phyloP scores from a whole-genome alignment of 2,797 vertebrate species.

The Neosilurus mollespiculum region DNA sequence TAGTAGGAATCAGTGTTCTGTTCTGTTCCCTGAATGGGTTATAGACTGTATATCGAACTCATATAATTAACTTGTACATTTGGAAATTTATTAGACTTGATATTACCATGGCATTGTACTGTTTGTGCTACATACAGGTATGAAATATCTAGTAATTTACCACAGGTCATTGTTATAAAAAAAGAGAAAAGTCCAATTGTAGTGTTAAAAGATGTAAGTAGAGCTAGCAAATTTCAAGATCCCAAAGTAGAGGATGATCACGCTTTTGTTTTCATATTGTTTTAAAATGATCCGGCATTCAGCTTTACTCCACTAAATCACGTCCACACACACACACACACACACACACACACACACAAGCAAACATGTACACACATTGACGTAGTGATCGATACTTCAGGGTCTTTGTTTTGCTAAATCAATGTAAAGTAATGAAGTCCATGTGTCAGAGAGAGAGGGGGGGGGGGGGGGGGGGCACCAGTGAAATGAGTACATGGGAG shows the following conservation, averaged over 20 bases:
- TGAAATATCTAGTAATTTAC: not conserved
- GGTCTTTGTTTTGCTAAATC: slow-evolving; percentile 72
- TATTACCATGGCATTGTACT: not conserved
- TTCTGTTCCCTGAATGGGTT: too few relatives aligned
- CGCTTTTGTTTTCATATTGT: not conserved
- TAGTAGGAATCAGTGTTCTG: too few relatives aligned
- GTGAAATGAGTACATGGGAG: not conserved
- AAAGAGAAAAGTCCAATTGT: not conserved
- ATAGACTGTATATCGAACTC: not conserved
- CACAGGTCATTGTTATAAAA: not conserved
- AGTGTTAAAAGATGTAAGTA: not conserved
- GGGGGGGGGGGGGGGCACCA: slow-evolving; percentile 23
- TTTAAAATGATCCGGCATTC: not conserved
- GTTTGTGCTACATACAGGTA: not conserved
- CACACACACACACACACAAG: slow-evolving; percentile 5
- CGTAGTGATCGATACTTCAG: slow-evolving; percentile 62
- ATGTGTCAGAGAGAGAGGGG: slow-evolving; percentile 53
- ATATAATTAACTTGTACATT: not conserved
- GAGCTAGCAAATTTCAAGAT: not conserved
- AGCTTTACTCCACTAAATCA: not conserved
- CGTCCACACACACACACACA: not conserved
- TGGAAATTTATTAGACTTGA: not conserved
- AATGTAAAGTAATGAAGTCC: slow-evolving; percentile 72
- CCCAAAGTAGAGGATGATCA: not conserved
- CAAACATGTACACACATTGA: not conserved